phyloP scores from a whole-genome alignment of 2,888 invertebrate species.

The Epinotia bilunana region DNA sequence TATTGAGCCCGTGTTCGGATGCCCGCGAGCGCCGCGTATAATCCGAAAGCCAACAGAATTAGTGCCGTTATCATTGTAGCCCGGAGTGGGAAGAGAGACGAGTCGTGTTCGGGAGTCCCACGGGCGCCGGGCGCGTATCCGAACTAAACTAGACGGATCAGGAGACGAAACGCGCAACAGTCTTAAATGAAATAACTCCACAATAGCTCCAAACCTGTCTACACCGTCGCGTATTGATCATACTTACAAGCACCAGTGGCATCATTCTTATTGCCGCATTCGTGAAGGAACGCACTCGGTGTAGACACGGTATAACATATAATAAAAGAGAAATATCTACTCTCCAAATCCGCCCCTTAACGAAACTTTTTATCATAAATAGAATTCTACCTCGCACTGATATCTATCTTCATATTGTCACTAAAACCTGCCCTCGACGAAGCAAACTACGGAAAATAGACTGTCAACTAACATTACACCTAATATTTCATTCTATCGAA shows the following conservation, averaged over 20 bases:
- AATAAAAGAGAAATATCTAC: background rate
- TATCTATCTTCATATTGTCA: conserved; percentile 61
- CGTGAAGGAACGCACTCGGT: background rate
- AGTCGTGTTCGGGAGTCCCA: background rate
- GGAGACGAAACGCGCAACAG: conserved; percentile 14
- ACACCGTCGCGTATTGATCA: background rate
- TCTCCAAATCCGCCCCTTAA: conserved; percentile 19
- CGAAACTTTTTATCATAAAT: conserved; percentile 44
- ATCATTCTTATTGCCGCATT: background rate
- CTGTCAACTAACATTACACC: conserved; percentile 59
- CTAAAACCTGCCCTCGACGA: conserved; percentile 65
- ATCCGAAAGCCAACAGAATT: background rate
- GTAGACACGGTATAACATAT: conserved; percentile 12
- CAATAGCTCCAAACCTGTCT: conserved; percentile 11
- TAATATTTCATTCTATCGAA: conserved; percentile 66
- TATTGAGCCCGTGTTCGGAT: conserved; percentile 30
- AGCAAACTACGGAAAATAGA: conserved; percentile 80
- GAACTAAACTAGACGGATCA: conserved; percentile 16
- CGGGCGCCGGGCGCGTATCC: background rate
- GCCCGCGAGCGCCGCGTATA: conserved; percentile 2
- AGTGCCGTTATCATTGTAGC: background rate
- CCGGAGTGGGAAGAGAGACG: background rate
- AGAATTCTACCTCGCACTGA: conserved; percentile 53
- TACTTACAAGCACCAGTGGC: background rate
- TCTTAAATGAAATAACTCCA: conserved; percentile 18